Evolutionary conservation across 1,140 invertebrate species (phyloP).

Genomic region (Papilio glaucus): DNA sequence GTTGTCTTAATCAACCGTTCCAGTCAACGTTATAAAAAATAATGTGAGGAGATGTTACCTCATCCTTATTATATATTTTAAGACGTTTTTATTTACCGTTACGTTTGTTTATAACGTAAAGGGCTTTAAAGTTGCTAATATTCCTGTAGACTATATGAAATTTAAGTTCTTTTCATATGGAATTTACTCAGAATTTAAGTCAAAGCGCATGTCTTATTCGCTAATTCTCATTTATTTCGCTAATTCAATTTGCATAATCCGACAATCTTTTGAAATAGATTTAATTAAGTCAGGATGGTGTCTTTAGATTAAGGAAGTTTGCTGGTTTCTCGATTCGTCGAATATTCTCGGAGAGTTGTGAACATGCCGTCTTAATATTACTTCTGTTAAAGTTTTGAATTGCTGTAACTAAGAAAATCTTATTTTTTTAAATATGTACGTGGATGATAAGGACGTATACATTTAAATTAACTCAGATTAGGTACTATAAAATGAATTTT

Average conservation of each 20-base stretch:
- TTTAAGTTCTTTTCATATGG: neutral
- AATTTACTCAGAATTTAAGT: neutral
- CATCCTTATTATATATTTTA: no score
- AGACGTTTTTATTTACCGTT: no score
- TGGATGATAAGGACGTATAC: neutral
- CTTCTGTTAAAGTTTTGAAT: neutral
- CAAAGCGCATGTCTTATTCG: conserved; percentile 5
- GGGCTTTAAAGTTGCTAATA: no score
- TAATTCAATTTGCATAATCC: conserved; percentile 22
- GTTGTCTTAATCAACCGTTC: no score
- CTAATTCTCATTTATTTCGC: neutral
- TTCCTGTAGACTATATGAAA: no score
- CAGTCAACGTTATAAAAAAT: no score
- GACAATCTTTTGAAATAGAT: conserved; percentile 22
- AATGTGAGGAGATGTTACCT: no score
- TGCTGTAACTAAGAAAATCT: conserved; percentile 11
- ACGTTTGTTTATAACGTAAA: no score
- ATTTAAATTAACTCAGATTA: neutral
- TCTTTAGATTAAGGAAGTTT: conserved; percentile 13
- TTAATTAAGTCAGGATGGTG: conserved; percentile 23
- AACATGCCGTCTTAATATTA: conserved; percentile 20
- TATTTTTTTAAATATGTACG: no score
- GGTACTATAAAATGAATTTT: no score
- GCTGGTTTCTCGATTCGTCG: conserved; percentile 25
- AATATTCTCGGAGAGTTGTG: conserved; percentile 10